Evolutionary conservation across 2,888 invertebrate species (phyloP), one percentile per base, ranked within the genome.

Genomic region (Tortricodes alternella): DNA sequence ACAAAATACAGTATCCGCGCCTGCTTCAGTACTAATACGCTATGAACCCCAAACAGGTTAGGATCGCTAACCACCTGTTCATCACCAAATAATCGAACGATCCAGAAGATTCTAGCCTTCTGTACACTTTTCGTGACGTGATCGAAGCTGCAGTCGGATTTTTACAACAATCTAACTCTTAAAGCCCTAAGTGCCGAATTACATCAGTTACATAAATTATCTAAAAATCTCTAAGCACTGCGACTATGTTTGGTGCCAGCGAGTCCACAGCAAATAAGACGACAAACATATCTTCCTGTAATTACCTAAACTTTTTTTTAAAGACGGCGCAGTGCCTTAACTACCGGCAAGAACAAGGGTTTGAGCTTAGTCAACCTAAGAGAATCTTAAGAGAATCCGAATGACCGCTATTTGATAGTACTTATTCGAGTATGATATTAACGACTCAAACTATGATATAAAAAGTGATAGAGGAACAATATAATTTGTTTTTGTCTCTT

Each of bases 101-200:
- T 39, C 53, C 46, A 23, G 11, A 41, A 41, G 27, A 39, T 38
- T 44, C 15, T 21, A 44, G 34, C 34, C 50, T 23, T 52, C n/a
- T 48, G 37, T 49, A n/a, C 16, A 37, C 24, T 16, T 39, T 46
- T 24, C 35, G 39, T 53, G 48, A 62, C 58, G 39, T 61, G 58
- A 60, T 69, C 74, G 75, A 76, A 80, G 80, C 80, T 83, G 82
- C 83, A 80, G 83, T 73, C 65, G 75, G 71, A 68, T 67, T 62
- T 58, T 60, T 61, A 59, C 62, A 73, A 73, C 67, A 58, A 68
- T 65, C 73, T 73, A 74, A 72, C 63, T 60, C 72, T 75, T 77
- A 74, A 16, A 64, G 39, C 62, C 53, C 72, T 79, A 80, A 58
- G 75, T 78, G 74, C 76, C 77, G 71, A 64, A 64, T 70, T 69